phyloP scores from a whole-genome alignment of 1,140 invertebrate species.

The Pseudomyrmex pallidus region DNA sequence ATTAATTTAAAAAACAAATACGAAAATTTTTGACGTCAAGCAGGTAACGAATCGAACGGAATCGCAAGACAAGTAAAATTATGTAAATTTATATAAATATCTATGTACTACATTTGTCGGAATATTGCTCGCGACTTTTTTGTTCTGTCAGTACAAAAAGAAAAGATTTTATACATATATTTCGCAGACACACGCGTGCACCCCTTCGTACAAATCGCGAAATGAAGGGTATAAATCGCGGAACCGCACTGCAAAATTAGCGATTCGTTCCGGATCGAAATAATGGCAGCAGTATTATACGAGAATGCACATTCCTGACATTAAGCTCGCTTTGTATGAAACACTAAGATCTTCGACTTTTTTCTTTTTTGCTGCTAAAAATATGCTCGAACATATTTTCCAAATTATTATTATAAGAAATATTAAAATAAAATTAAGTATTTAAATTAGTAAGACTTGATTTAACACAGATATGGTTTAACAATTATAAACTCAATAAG shows the following conservation, averaged over 20 bases:
- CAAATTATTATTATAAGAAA: not conserved
- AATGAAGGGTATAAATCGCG: constrained; percentile 64
- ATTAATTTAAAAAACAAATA: constrained; percentile 34
- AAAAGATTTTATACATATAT: not conserved
- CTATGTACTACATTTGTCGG: no score
- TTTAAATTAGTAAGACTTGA: no score
- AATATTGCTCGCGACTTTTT: constrained; percentile 11
- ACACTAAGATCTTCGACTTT: constrained; percentile 34
- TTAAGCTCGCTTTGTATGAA: constrained; percentile 24
- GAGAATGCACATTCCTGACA: constrained; percentile 46
- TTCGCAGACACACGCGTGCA: constrained; percentile 4
- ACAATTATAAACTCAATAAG: no score
- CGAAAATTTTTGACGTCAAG: not conserved
- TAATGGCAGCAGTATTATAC: constrained; percentile 62
- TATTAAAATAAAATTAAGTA: no score
- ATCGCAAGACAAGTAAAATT: constrained; percentile 2
- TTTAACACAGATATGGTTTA: no score
- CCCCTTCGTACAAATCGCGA: constrained; percentile 27
- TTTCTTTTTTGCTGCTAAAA: not conserved
- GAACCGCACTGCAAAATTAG: constrained; percentile 75
- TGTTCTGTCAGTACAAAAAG: not conserved
- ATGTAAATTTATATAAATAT: not conserved
- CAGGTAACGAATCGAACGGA: not conserved
- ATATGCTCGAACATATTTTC: not conserved
- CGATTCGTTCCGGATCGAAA: constrained; percentile 72